phyloP scores from a whole-genome alignment of 2,113 vertebrate species.

The Gasterosteus aculeatus region DNA sequence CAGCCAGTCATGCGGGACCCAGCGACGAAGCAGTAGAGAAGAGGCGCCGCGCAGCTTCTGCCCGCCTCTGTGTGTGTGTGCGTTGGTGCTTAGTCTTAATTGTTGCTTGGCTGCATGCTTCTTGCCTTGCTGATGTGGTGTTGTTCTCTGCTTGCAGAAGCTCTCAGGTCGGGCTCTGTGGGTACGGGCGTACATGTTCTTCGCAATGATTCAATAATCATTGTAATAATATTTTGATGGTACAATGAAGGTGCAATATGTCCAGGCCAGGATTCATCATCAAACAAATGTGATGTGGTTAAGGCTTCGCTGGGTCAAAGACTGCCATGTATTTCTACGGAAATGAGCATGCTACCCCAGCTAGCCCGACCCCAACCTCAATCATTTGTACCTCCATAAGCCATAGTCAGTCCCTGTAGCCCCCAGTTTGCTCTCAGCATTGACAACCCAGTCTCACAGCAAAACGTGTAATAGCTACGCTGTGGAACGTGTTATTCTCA shows the following conservation, averaged over 20 bases:
- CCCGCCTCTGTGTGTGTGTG: slow-evolving; percentile 8
- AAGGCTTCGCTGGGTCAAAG: no score
- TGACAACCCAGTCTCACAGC: no score
- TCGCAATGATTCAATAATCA: background rate
- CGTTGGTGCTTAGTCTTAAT: slow-evolving; percentile 37
- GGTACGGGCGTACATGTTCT: background rate
- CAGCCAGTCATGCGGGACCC: slow-evolving; percentile 52
- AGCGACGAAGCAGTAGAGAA: slow-evolving; percentile 50
- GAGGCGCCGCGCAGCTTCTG: slow-evolving; percentile 48
- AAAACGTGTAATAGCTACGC: no score
- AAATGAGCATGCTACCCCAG: background rate
- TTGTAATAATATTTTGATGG: background rate
- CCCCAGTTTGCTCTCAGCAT: no score
- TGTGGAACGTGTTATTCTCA: no score
- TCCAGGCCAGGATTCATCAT: background rate
- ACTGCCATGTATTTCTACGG: background rate
- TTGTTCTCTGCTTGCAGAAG: background rate
- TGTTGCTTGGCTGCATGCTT: slow-evolving; percentile 17
- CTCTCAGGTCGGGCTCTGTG: background rate
- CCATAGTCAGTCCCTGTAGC: background rate
- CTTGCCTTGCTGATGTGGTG: background rate
- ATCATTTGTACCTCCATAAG: no score
- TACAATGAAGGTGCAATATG: background rate
- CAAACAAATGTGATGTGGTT: no score
- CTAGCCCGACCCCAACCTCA: background rate